Evolutionary conservation across 2,888 invertebrate genomes (phyloP).

Genomic region (Campoplex capitator): DNA sequence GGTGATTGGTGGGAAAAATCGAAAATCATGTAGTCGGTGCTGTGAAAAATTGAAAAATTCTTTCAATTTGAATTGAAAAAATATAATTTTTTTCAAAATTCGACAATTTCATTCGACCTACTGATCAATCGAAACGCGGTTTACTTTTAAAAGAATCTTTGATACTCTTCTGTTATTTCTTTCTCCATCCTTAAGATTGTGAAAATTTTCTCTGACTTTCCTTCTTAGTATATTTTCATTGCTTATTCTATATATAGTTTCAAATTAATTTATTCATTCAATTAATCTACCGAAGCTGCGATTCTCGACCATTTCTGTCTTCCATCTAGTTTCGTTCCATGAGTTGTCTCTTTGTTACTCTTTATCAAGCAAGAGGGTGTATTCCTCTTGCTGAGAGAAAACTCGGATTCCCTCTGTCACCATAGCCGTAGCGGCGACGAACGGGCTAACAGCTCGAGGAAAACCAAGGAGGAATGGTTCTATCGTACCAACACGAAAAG

Average conservation of each 20-base stretch:
- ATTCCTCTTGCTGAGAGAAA: conserved; percentile 1
- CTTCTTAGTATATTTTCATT: background rate
- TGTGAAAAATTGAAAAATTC: background rate
- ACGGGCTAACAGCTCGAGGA: conserved; percentile 13
- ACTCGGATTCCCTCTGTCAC: conserved; percentile 36
- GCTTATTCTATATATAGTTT: background rate
- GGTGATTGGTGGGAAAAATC: too few relatives aligned
- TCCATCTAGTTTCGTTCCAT: background rate
- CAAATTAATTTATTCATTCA: background rate
- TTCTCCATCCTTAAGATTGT: background rate
- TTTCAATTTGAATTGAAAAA: too few relatives aligned
- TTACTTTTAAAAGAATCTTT: background rate
- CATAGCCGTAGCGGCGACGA: conserved; percentile 23
- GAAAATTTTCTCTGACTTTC: background rate
- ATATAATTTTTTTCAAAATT: background rate
- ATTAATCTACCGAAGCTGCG: background rate
- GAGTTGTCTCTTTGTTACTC: background rate
- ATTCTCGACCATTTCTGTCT: background rate
- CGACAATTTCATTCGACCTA: background rate
- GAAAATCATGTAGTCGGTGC: background rate
- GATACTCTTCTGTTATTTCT: background rate
- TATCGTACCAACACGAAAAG: conserved; percentile 47
- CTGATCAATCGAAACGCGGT: background rate
- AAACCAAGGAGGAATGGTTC: conserved; percentile 4
- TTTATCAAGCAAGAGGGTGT: background rate